phyloP scores from a whole-genome alignment of 2,113 vertebrate species.

The Triplophysa siluroides region DNA sequence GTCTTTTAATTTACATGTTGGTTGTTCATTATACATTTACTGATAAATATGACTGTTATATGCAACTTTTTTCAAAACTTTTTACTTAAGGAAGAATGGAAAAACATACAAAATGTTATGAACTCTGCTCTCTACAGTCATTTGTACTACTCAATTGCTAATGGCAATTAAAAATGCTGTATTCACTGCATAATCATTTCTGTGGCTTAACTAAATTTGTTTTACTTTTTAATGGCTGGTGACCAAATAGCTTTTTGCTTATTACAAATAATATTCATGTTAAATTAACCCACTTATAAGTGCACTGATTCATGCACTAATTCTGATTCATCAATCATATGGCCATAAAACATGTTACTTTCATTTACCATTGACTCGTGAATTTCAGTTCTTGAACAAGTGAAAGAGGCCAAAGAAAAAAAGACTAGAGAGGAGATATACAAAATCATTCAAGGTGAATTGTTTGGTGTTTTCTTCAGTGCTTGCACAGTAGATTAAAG shows the following conservation, averaged over 20 bases:
- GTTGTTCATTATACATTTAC: neutral
- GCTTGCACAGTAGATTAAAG: neutral
- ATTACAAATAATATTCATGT: neutral
- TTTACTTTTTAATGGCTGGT: neutral
- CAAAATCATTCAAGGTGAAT: constrained; percentile 62
- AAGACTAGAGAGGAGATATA: constrained; percentile 56
- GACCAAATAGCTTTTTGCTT: neutral
- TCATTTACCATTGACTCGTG: constrained; percentile 25
- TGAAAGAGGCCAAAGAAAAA: constrained; percentile 61
- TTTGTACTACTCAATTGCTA: too few relatives aligned
- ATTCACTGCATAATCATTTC: neutral
- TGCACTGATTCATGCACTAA: constrained; percentile 3
- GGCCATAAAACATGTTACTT: constrained; percentile 10
- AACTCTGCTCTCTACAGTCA: neutral
- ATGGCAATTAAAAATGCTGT: neutral
- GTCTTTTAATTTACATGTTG: neutral
- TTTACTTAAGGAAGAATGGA: neutral
- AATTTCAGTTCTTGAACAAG: constrained; percentile 62
- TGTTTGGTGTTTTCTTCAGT: neutral
- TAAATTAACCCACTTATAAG: neutral
- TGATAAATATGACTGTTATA: neutral
- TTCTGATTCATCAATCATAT: neutral
- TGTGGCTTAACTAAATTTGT: neutral
- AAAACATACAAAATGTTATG: neutral
- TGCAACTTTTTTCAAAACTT: neutral